Conservation (phyloP, 2,888 invertebrate species). For the Ectemnius continuus region DNA sequence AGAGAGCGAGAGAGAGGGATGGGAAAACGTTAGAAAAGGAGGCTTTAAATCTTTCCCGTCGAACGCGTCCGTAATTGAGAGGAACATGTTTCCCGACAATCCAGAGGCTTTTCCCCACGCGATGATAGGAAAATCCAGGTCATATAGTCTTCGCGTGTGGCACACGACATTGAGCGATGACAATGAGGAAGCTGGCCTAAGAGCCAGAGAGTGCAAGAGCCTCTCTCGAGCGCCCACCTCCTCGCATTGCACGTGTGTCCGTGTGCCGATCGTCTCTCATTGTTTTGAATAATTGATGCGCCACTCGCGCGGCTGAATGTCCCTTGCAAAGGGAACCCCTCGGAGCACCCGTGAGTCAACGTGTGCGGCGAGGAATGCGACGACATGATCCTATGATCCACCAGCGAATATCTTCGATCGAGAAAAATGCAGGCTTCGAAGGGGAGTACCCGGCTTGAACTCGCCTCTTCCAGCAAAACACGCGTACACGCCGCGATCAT, state of each 20-base stretch:
- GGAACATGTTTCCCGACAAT: not conserved
- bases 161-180: slow-evolving; percentile 48
- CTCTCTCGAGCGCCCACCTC: slow-evolving; percentile 1
- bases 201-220: slow-evolving; percentile 3
- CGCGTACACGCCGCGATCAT: no score
- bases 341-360: slow-evolving; percentile 39
- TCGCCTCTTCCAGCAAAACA: no score
- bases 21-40: no score
- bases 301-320: slow-evolving; percentile 22
- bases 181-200: slow-evolving; percentile 46
- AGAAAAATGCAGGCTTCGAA: slow-evolving; percentile 19
- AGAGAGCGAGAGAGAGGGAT: no score
- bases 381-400: slow-evolving; percentile 32
- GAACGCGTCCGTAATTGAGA: no score
- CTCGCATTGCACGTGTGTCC: not conserved
- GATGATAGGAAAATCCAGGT: slow-evolving; percentile 15
- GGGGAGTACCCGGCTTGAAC: no score
- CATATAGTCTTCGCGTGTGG: slow-evolving; percentile 13
- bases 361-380: slow-evolving; percentile 39
- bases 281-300: slow-evolving; percentile 63
- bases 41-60: no score
- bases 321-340: not conserved
- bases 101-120: not conserved
- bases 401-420: slow-evolving; percentile 47
- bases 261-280: slow-evolving; percentile 44